These are phyloP conservation scores for Gymnoscopelus braueri DNA, from an alignment of 2,797 vertebrate species.

Conservation along the genomic window DNA sequence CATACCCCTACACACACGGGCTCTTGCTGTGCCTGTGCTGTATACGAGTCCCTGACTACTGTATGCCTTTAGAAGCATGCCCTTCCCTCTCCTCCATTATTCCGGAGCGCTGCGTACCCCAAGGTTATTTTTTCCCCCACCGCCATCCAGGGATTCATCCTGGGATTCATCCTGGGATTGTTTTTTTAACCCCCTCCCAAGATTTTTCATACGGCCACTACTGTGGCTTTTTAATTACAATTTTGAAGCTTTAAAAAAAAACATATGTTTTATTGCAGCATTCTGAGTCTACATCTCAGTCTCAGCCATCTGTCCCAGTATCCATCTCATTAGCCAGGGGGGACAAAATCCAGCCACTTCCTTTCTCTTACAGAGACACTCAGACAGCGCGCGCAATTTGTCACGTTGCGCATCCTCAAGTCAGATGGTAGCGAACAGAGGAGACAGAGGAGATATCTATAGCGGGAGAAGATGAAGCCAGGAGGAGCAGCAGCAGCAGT, in stretches of 20 bases:
- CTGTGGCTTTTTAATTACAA: slow-evolving; percentile 67
- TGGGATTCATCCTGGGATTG: slow-evolving; percentile 51
- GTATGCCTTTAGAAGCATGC: slow-evolving; percentile 74
- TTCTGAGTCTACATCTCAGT: slow-evolving; percentile 54
- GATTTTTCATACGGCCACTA: slow-evolving; percentile 52
- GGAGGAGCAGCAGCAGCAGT: slow-evolving; percentile 51
- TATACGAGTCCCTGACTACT: slow-evolving; percentile 76
- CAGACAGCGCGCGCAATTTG: slow-evolving; percentile 35
- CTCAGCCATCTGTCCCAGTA: slow-evolving; percentile 37
- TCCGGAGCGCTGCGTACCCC: slow-evolving; percentile 50
- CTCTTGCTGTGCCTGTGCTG: slow-evolving; percentile 72
- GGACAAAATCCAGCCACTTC: slow-evolving; percentile 52
- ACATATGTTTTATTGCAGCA: slow-evolving; percentile 61
- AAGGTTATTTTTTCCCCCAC: slow-evolving; percentile 43
- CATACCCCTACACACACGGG: slow-evolving; percentile 56
- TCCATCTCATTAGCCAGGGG: slow-evolving; percentile 38
- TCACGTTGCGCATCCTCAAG: slow-evolving; percentile 59
- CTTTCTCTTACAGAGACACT: slow-evolving; percentile 46
- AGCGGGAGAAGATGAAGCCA: slow-evolving; percentile 51
- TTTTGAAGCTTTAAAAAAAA: too few relatives aligned
- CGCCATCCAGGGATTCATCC: slow-evolving; percentile 36
- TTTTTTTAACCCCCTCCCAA: slow-evolving; percentile 34
- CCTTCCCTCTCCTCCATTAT: slow-evolving; percentile 60
- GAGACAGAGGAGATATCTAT: slow-evolving; percentile 49
- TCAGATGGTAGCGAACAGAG: slow-evolving; percentile 44